phyloP scores from a whole-genome alignment of 2,797 vertebrate genomes.

The Poecilia wingei region DNA sequence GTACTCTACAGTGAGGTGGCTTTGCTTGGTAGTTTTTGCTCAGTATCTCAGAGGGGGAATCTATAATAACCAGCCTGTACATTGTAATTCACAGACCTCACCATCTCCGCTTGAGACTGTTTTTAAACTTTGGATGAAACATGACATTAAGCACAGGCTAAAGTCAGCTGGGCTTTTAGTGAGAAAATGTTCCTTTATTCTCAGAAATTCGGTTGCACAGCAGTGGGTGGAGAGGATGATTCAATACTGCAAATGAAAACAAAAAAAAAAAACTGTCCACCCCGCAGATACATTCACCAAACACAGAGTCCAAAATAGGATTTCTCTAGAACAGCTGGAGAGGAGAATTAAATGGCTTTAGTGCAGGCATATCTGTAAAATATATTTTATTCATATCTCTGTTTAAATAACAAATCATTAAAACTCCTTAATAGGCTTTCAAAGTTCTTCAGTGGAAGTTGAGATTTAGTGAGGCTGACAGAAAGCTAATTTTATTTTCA shows the following conservation, averaged over 20 bases:
- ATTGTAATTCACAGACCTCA: neutral
- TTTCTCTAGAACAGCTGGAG: neutral
- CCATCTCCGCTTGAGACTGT: neutral
- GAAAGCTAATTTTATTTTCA: neutral
- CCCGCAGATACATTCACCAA: neutral
- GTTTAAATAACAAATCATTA: neutral
- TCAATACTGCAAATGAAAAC: neutral
- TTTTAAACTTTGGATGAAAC: neutral
- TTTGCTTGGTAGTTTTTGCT: neutral
- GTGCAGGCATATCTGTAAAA: neutral
- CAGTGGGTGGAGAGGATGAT: neutral
- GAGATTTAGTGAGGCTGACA: neutral
- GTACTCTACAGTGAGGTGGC: neutral
- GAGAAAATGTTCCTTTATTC: neutral
- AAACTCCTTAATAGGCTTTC: neutral
- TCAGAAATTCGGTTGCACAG: neutral
- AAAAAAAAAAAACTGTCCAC: neutral
- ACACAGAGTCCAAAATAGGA: neutral
- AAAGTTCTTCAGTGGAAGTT: neutral
- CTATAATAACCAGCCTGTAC: neutral
- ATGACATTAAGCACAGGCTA: neutral
- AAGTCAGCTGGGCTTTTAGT: neutral
- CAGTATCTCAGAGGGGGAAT: neutral
- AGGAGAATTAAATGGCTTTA: neutral
- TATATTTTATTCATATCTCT: neutral